Evolutionary conservation across 2,888 invertebrate genomes (phyloP), one percentile per base, ranked within the genome.

Genomic region (Trichopria drosophilae): DNA sequence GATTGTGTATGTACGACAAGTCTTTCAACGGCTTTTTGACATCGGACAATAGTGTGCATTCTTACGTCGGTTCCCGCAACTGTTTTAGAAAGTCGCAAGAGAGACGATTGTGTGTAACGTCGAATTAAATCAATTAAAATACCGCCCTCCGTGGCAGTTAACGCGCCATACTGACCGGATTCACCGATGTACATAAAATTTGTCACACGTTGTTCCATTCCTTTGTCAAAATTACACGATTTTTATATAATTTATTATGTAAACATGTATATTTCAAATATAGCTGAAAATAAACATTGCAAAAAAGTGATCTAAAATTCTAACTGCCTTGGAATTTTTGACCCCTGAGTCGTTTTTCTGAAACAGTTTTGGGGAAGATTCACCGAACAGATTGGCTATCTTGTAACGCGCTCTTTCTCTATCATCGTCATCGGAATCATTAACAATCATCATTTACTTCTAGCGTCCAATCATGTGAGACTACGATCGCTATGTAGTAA

Each of bases 231-330:
- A 71, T 70, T 69, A 72, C 64, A 69, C 67, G 65, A 70, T 70
- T 72, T 72, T 72, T 72, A 72, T 72, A 72, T 71, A 72, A 72
- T 70, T 71, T 71, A 71, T 70, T 71, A 71, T 72, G 71, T 72
- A 72, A 72, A 72, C 72, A 72, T 72, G 72, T 72, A 72, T 72
- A 72, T 72, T 72, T 72, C 69, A 69, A 71, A 69, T 70, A 71
- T 66, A 69, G 67, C 63, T 71, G 69, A 70, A 72, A 72, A 72
- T 72, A 72, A 72, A 72, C 60, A 72, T 71, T 71, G 68, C 66
- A 67, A 70, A 67, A 58, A 60, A 67, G 64, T 58, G 54, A 68
- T 67, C 62, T n/a, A 63, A 64, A 66, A 63, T 66, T 64, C 55
- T 64, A 57, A 60, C 62, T 61, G 67, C 65, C 66, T 68, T 66